Base-by-base conservation (phyloP, 30 jellyfish, hydroid and myxozoan genomes). In the Aurelia aurita complex sp. Pacific region DNA sequence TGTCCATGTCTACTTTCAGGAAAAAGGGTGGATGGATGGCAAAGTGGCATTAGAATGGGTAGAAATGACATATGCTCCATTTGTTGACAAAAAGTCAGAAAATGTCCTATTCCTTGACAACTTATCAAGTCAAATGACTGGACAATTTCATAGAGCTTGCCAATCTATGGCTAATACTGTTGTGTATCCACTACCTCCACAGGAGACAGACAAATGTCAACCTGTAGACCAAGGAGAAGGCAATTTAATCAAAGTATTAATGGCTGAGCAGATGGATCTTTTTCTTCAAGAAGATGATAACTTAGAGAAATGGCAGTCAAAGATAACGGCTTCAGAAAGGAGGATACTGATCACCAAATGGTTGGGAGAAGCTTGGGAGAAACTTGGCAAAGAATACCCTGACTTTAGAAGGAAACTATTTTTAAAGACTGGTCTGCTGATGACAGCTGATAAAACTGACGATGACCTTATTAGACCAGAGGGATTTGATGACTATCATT, bases 391-490 rank as follows among this genome's bases (percentile, higher is more conserved):
- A 38, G 46, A 79, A 38, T 62, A 79, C 70, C 89, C 89, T 18
- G 82, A 46, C 69, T 79, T 65, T 52, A 79, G 89, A 67, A 79
- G 72, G 65, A 79, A 79, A 46, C 60, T 62, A 36, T 79, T 67
- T 79, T 29, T 16, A 36, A 62, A 79, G 36, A 79, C 89, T 42
- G 89, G 89, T 19, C 72, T 79, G 10, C 89, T 38, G 4, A 63
- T 79, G 89, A 79, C 73, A 38, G 81, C 81, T 54, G 89, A 79
- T 63, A 42, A 64, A 36, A 62, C 80, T 62, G 89, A 42, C 7
- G 70, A 79, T 63, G 81, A 79, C 2, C 17, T 38, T 13, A 77
- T 77, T 77, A 32, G 65, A 38, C 80, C 88, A 38, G 23, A 77
- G 52, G 86, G 86, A 54, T 52, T 75, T 54, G 76, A 17, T 12